Conservation (phyloP, 2,888 invertebrate genomes). For the Callinectes sapidus region DNA sequence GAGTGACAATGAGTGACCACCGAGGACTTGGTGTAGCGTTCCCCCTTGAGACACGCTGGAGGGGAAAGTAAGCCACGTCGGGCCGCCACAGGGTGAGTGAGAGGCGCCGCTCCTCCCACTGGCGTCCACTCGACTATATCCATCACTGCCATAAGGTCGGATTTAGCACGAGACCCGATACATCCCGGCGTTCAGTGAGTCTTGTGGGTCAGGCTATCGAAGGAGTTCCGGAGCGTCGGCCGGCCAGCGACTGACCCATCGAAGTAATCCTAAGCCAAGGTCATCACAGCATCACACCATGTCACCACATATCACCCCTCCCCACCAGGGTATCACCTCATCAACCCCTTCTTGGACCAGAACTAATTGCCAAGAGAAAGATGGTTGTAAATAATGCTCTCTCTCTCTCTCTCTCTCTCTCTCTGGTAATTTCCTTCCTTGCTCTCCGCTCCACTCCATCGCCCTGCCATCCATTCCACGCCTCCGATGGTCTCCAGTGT, state of each 20-base stretch:
- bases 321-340: background rate
- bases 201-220: conserved; percentile 4
- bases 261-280: conserved; percentile 29
- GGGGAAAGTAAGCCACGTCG: background rate
- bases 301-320: background rate
- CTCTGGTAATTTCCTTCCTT: background rate
- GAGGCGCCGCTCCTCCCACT: background rate
- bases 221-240: background rate
- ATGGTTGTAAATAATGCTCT: conserved; percentile 25
- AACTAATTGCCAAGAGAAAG: background rate
- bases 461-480: background rate
- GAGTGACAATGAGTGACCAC: conserved; percentile 3
- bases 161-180: conserved; percentile 18
- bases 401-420: background rate
- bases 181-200: conserved; percentile 28
- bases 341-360: background rate
- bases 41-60: background rate
- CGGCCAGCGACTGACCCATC: conserved; percentile 26
- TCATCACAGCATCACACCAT: background rate
- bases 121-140: conserved; percentile 17
- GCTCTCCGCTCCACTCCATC: background rate
- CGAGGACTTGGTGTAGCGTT: background rate
- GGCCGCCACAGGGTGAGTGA: background rate
- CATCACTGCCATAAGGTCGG: conserved; percentile 36
- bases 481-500: background rate